Conservation (phyloP, 2,113 vertebrate species). For the Thamnophis sirtalis region DNA sequence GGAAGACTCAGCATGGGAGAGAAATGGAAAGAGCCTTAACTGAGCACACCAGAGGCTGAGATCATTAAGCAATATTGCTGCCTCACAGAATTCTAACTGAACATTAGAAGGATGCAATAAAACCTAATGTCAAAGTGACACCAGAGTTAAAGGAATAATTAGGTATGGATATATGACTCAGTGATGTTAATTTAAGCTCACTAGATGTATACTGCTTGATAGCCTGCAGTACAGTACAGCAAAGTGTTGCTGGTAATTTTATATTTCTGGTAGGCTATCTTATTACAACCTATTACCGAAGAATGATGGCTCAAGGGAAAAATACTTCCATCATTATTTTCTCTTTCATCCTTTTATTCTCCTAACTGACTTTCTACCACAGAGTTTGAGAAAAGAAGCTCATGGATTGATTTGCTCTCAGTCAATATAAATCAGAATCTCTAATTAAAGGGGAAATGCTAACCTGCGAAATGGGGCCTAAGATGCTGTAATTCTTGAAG, state of each 20-base stretch:
- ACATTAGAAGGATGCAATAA: slow-evolving; percentile 13
- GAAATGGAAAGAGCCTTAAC: not conserved
- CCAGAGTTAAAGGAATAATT: slow-evolving; percentile 5
- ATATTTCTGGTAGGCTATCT: not conserved
- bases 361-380: not conserved
- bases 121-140: slow-evolving; percentile 5
- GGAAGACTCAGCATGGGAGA: not conserved
- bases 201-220: not conserved
- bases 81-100: slow-evolving; percentile 25
- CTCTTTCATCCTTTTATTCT: not conserved
- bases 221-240: not conserved
- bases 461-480: not conserved
- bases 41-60: not conserved
- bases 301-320: not conserved
- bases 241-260: not conserved
- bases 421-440: not conserved
- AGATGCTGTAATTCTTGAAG: not conserved
- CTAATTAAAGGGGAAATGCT: not conserved
- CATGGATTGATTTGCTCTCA: not conserved
- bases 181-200: slow-evolving; percentile 18
- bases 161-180: slow-evolving; percentile 7
- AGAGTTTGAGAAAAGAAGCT: not conserved
- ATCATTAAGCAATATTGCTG: slow-evolving; percentile 20
- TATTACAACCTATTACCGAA: not conserved
- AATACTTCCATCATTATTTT: not conserved